Base-by-base conservation (phyloP, 2,888 invertebrate species). In the Eilema sororculum region DNA sequence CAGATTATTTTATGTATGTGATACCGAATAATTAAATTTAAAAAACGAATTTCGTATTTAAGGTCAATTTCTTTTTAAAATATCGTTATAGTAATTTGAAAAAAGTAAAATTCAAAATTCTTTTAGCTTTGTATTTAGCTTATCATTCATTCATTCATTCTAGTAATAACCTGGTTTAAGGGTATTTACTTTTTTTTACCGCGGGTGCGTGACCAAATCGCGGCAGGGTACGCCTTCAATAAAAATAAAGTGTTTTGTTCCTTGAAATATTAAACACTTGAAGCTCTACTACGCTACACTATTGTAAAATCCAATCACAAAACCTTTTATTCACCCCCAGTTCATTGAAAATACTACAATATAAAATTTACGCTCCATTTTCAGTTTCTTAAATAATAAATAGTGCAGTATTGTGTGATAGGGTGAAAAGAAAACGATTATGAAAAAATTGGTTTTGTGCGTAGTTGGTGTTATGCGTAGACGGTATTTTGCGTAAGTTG, bases 231-330 rank as follows among this genome's bases (percentile, higher is more conserved):
- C 3, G 2, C 16, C 16, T 25, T 25, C 24, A 58, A 58, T 58
- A 25, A 58, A 58, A 16, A 28, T 24, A 28, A 24, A 13, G 16
- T 58, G 24, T 58, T 58, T 28, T 20, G 52, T n/a, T 52, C 20
- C 52, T 25, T 58, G 24, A 58, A 58, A 28, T 58, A 25, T 28
- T 13, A 22, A 30, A 65, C 20, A 56, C 25, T 22, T 33, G 1
- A 30, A 33, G 22, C 30, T 56, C 56, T 16, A 56, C 22, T 22
- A 24, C 30, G 22, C 16, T 33, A 56, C 46, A 3, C 20, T 46
- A 67, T 22, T 28, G 37, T 59, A 46, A 46, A 61, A 28, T 25
- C 0, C 61, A 65, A 70, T 61, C 69, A 65, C 62, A 28, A 57
- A 61, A 61, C n/a, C 56, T 28, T 46, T 24, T 28, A 25, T 41